A percentile compares a stretch with the other conserved stretches of the same genome.
Conservation (phyloP, 2,797 vertebrate genomes). For the Semaprochilodus insignis region DNA sequence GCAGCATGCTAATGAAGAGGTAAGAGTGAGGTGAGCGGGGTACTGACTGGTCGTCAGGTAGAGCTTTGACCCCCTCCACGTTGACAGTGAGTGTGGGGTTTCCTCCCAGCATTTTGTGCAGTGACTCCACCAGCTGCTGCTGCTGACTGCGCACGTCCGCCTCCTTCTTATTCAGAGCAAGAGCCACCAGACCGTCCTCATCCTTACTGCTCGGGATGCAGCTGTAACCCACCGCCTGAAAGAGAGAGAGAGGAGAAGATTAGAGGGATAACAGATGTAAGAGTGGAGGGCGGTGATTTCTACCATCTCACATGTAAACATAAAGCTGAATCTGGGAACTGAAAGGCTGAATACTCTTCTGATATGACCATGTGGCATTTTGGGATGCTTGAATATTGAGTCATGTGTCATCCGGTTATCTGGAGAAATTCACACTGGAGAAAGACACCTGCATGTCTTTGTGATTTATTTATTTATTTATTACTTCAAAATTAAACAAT, state of each 20-base stretch:
- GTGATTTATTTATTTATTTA: too few species aligned
- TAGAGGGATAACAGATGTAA: not conserved
- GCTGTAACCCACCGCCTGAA: constrained; percentile 93
- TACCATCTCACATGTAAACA: too few species aligned
- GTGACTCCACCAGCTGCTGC: constrained; percentile 92
- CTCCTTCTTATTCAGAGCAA: constrained; percentile 93
- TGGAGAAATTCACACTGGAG: too few species aligned
- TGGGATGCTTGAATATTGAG: too few species aligned
- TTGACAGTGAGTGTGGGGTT: constrained; percentile 92
- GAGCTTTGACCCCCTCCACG: constrained; percentile 90
- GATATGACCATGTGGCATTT: too few species aligned
- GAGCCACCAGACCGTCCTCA: constrained; percentile 92
- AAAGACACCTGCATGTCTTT: too few species aligned
- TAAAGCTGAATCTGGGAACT: too few species aligned
- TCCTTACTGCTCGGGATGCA: constrained; percentile 93
- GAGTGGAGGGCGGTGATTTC: too few species aligned
- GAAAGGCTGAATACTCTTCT: too few species aligned
- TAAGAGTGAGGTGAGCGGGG: not conserved
- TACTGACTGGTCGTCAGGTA: constrained; percentile 94
- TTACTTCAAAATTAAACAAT: too few species aligned
- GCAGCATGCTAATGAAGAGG: not conserved
- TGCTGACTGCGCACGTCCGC: constrained; percentile 89
- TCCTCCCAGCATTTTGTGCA: constrained; percentile 92
- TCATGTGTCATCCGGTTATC: too few species aligned
- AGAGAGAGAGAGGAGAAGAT: not conserved